Conservation (phyloP, 2,888 invertebrate genomes). For the Microctonus hyperodae region DNA sequence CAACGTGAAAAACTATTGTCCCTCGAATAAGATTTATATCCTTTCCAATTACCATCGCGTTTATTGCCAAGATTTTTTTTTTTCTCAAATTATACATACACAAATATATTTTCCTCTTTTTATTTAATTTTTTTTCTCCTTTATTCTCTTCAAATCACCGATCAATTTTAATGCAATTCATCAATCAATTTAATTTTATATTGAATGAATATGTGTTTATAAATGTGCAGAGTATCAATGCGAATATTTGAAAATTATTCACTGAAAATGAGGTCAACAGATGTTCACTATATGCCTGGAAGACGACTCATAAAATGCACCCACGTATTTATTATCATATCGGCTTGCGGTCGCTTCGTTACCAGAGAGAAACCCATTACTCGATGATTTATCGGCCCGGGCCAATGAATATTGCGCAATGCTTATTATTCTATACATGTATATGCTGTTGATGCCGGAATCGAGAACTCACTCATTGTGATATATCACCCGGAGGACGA, state of each 20-base stretch:
- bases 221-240: slow-evolving; percentile 35
- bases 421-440: slow-evolving; percentile 29
- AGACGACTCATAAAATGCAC: slow-evolving; percentile 48
- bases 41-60: slow-evolving; percentile 57
- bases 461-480: slow-evolving; percentile 13
- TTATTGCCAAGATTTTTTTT: slow-evolving; percentile 34
- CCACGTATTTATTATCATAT: slow-evolving; percentile 43
- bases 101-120: too few species aligned
- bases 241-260: slow-evolving; percentile 9
- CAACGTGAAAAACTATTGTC: slow-evolving; percentile 59
- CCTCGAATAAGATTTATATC: slow-evolving; percentile 57
- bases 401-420: slow-evolving; percentile 48
- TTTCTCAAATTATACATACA: slow-evolving; percentile 2
- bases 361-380: slow-evolving; percentile 43
- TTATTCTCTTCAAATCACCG: neutral
- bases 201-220: slow-evolving; percentile 26
- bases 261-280: slow-evolving; percentile 43
- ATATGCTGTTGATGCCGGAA: neutral
- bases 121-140: neutral
- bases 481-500: slow-evolving; percentile 3
- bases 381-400: slow-evolving; percentile 46
- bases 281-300: slow-evolving; percentile 37
- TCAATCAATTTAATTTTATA: slow-evolving; percentile 16
- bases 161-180: neutral
- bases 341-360: slow-evolving; percentile 22